Conservation (phyloP, 2,797 vertebrate species). For the Chelonia mydas region DNA sequence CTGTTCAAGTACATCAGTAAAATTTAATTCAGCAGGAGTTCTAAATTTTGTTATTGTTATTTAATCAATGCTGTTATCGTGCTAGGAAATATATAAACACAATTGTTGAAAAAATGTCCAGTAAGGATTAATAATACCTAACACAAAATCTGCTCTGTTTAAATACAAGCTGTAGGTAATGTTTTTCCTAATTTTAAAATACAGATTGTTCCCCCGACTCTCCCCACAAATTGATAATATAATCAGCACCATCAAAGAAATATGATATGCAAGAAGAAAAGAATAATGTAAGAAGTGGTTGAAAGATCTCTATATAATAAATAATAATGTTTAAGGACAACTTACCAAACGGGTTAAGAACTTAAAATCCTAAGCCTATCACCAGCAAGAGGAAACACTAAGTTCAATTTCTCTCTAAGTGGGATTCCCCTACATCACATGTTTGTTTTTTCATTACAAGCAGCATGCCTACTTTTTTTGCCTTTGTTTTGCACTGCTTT, state of each 20-base stretch:
- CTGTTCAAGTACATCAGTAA: not conserved
- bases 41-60: not conserved
- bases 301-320: not conserved
- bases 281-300: not conserved
- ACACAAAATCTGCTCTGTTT: not conserved
- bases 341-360: not conserved
- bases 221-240: not conserved
- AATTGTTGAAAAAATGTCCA: not conserved
- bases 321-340: not conserved
- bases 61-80: not conserved
- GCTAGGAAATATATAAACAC: not conserved
- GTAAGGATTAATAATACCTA: not conserved
- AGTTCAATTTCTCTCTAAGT: not conserved
- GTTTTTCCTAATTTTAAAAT: not conserved
- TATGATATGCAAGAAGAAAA: not conserved
- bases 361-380: not conserved
- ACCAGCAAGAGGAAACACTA: not conserved
- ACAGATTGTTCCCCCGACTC: not conserved
- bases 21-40: not conserved
- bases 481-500: not conserved
- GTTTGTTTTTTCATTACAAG: not conserved
- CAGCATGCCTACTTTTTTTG: not conserved
- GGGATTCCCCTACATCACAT: constrained; percentile 11
- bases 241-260: not conserved
- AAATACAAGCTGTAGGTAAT: not conserved